Conservation (phyloP, 2,113 vertebrate species). For the Petrocephalus microphthalmus region DNA sequence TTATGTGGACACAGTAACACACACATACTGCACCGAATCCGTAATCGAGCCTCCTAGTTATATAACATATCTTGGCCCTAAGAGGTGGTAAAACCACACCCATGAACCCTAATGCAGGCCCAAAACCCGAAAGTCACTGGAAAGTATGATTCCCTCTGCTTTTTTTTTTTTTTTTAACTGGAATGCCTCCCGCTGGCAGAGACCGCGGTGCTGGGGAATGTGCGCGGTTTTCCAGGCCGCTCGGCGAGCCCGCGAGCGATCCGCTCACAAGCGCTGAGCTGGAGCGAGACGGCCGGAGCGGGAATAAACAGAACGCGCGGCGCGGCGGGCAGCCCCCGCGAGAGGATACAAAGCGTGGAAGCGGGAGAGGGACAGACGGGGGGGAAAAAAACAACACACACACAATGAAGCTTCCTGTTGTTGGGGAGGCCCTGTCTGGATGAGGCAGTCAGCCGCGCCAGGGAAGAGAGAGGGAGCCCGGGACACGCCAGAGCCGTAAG, state of each 20-base stretch:
- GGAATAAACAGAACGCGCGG: not conserved
- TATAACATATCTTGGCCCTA: not conserved
- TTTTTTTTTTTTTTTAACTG: not conserved
- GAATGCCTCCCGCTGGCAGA: conserved; percentile 21
- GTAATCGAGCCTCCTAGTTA: not conserved
- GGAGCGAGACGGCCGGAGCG: not conserved
- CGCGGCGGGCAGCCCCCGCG: conserved; percentile 1
- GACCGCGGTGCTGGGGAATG: not conserved
- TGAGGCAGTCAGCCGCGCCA: not conserved
- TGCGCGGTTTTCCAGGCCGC: not conserved
- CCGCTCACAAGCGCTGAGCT: not conserved
- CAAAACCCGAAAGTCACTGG: conserved; percentile 15
- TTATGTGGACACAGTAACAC: not conserved
- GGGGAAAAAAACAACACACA: not conserved
- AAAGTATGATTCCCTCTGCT: conserved; percentile 17
- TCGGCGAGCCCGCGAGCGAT: not conserved
- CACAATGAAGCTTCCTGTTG: conserved; percentile 55
- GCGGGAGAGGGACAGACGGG: conserved; percentile 32
- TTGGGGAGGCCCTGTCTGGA: conserved; percentile 30
- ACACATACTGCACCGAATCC: not conserved
- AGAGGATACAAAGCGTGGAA: conserved; percentile 50
- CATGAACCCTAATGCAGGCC: conserved; percentile 24
- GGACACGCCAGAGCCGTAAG: conserved; percentile 6
- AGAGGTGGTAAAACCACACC: conserved; percentile 21
- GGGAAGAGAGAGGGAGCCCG: not conserved